Base-by-base conservation (phyloP, 2,113 vertebrate species). In the Oxygymnocypris stewartii region DNA sequence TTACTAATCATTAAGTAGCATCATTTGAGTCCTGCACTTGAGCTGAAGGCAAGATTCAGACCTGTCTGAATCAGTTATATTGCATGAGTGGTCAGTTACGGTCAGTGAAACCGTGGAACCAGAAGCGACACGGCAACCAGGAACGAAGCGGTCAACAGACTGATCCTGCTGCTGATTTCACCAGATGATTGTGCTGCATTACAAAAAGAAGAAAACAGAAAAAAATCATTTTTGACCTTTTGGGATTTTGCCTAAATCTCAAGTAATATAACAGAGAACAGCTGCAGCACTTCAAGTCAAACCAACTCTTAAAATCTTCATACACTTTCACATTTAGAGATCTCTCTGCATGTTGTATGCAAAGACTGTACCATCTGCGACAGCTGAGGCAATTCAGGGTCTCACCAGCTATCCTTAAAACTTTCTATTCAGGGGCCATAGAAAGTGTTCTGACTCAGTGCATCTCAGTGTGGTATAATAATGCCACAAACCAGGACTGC, bases 161-260 rank as follows among this genome's bases (percentile, higher is more conserved):
- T 87, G 78, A 89, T 83, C n/a, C 67, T 84, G 23, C 47, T 85
- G 71, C 71, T 65, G 78, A 79, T 23, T 1, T 47, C 73, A 0
- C 61, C 47, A 57, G 83, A 85, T 47, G 86, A 79, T 54, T 13
- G 59, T 61, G 23, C 80, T 85, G 49, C 8, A 44, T 44, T 40
- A 16, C 71, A 86, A 49, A 13, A 80, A 86, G 71, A 67, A 16
- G 31, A 6, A 63, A 81, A 37, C 25, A 18, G 28, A 71, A 16
- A 40, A 31, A 23, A 1, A 65, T 25, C 61, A 65, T 4, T 65
- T n/a, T 3, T 65, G n/a, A 65, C 59, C 10, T 1, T 28, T 28
- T 12, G 9, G 25, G 28, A 28, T 11, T 12, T 12, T 65, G 23
- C 63, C 13, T 31, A 5, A 67, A 67, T 12, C 61, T 25, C n/a